A percentile compares a stretch with the other conserved stretches of the same genome.
Conservation (phyloP, 2,113 vertebrate species). For the Platanista minor region DNA sequence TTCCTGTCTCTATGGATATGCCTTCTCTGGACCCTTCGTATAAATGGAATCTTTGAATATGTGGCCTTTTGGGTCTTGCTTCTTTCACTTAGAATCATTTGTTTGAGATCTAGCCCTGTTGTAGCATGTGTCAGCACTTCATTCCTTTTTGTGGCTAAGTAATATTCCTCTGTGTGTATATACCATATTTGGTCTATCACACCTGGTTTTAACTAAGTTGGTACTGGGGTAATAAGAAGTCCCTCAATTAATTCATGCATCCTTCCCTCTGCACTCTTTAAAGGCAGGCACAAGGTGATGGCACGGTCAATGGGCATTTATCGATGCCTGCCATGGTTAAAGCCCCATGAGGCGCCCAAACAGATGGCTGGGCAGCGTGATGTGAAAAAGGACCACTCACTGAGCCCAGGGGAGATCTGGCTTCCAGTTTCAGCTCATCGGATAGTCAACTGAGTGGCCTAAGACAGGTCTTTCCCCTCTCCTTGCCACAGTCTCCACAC, state of each 20-base stretch:
- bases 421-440: background rate
- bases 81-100: background rate
- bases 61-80: background rate
- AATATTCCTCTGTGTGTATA: background rate
- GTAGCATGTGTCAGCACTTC: background rate
- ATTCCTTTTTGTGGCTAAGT: background rate
- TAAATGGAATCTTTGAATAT: background rate
- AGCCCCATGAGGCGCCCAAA: background rate
- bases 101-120: background rate
- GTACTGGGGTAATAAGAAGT: background rate
- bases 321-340: accelerated
- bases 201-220: background rate
- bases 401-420: background rate
- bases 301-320: background rate
- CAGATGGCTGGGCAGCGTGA: accelerated
- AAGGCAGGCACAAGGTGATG: background rate
- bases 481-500: background rate
- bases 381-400: background rate
- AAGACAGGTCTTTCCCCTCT: background rate
- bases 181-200: background rate
- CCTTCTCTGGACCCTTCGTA: background rate
- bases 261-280: background rate
- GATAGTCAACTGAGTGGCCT: background rate
- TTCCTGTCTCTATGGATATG: background rate
- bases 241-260: background rate